phyloP scores from a whole-genome alignment of 1,140 invertebrate genomes.

The Acyrthosiphon pisum region DNA sequence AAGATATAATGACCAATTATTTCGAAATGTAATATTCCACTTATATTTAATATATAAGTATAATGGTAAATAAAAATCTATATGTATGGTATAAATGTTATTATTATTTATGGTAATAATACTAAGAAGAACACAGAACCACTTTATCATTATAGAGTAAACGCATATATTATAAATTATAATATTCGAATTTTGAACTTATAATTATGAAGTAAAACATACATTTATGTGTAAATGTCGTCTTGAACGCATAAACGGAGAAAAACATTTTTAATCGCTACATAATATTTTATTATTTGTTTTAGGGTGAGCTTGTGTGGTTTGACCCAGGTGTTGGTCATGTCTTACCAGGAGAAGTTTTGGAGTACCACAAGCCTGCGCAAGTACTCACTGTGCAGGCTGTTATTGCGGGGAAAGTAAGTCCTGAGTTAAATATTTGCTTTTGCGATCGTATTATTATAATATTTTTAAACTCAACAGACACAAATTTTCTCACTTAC shows the following conservation, averaged over 20 bases:
- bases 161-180: too few relatives aligned
- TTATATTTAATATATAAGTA: neutral
- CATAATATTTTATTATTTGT: slow-evolving; percentile 39
- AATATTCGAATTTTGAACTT: too few relatives aligned
- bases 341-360: slow-evolving; percentile 85
- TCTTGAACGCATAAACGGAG: neutral
- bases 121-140: too few relatives aligned
- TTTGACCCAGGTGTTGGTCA: slow-evolving; percentile 89
- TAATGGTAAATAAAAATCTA: neutral
- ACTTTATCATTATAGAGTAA: too few relatives aligned
- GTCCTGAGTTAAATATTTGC: slow-evolving; percentile 35
- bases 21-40: neutral
- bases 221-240: neutral
- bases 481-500: slow-evolving; percentile 86
- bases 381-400: slow-evolving; percentile 88
- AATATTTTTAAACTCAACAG: slow-evolving; percentile 65
- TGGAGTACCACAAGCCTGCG: slow-evolving; percentile 85
- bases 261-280: neutral
- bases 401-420: slow-evolving; percentile 86
- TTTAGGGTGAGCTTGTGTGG: slow-evolving; percentile 84
- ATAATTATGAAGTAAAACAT: neutral
- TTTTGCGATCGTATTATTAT: neutral
- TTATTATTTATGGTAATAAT: too few relatives aligned
- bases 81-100: neutral
- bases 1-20: too few relatives aligned